Evolutionary conservation across 2,113 vertebrate genomes (phyloP), one percentile per base, ranked within the genome.

Genomic region (Pangasianodon hypophthalmus): DNA sequence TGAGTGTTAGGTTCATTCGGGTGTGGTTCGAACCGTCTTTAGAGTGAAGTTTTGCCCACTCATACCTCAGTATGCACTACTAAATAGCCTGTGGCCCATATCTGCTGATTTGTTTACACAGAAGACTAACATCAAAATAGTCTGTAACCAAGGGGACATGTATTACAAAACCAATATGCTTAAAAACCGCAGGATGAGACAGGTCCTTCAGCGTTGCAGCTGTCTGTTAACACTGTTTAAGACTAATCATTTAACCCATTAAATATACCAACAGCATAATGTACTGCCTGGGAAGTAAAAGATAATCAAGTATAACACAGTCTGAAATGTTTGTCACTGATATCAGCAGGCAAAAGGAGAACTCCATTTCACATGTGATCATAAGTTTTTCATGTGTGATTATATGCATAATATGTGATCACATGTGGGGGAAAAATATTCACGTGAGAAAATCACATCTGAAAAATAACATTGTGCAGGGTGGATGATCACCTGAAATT

Each of bases 121-220:
- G 44, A 77, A 80, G 54, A 62, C 37, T 16, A 87, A 80, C 8
- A 29, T 48, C 56, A 79, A 87, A 62, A 87, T 87, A 80, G 37
- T 87, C 84, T 69, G 84, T 86, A 86, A 86, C 84, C 62, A 86
- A 86, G 84, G 62, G 84, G 44, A 50, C 26, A 52, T 52, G 3
- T 19, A 50, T 86, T 87, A 77, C 71, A 79, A 77, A 87, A 79
- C 52, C 21, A 3, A 75, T 79, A 46, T 18, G 86, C 19, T 60
- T n/a, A 48, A n/a, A 86, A 41, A 32, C 6, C 14, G 10, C 52
- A 80, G 73, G 52, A 87, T 10, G 54, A 60, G 48, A 60, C 50
- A 79, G 52, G 86, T 87, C 71, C 52, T 77, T 46, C 41, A n/a
- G 37, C 1, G 19, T 1, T 7, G 6, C 6, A 85, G 58, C 60